Percentiles rank a stretch among this genome's conserved stretches.
Conservation (phyloP, 2,797 vertebrate genomes). For the Ambastaia sidthimunki region DNA sequence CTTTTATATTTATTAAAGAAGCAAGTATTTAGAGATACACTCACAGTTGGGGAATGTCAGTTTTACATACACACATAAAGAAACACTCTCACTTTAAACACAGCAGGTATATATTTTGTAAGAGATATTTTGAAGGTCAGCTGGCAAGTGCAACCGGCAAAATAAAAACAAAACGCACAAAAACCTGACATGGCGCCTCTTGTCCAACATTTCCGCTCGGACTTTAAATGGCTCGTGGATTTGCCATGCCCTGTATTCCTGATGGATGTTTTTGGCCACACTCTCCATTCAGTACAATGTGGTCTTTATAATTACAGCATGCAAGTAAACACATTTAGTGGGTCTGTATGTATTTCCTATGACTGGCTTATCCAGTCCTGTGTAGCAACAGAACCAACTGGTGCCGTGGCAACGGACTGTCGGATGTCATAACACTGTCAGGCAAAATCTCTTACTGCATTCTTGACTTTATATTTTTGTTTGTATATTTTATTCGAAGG, state of each 20-base stretch:
- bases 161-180: conserved; percentile 16
- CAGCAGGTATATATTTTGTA: not conserved
- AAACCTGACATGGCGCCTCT: conserved; percentile 2
- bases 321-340: conserved; percentile 30
- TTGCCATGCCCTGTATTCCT: conserved; percentile 4
- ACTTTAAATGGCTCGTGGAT: conserved; percentile 12
- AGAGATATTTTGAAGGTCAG: conserved; percentile 26
- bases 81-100: not conserved
- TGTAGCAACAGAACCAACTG: conserved; percentile 6
- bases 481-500: not conserved
- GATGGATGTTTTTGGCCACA: conserved; percentile 32
- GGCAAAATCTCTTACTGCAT: not conserved
- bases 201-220: not conserved
- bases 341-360: not conserved
- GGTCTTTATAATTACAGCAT: conserved; percentile 30
- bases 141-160: not conserved
- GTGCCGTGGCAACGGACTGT: conserved; percentile 17
- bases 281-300: conserved; percentile 25
- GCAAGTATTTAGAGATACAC: not conserved
- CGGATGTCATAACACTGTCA: conserved; percentile 21
- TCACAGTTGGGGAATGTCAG: not conserved
- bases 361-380: conserved; percentile 7
- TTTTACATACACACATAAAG: not conserved
- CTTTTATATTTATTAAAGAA: no score
- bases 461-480: not conserved